Percentiles rank a stretch among this genome's conserved stretches.
These are phyloP conservation scores for Melanargia galathea DNA, from an alignment of 2,888 invertebrate genomes.

Conservation along the genomic window DNA sequence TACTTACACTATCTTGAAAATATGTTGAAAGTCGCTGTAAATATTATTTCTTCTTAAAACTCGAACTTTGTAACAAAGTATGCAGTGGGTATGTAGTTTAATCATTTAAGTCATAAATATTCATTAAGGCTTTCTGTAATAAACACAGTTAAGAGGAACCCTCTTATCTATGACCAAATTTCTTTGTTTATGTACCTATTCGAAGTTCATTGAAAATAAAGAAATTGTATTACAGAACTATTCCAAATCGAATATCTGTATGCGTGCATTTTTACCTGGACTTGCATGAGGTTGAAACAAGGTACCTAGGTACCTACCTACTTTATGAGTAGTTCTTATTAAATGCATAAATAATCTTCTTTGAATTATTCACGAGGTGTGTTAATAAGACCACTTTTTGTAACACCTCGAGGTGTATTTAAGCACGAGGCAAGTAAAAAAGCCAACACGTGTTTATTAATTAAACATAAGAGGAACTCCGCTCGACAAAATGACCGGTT, in stretches of 20 bases:
- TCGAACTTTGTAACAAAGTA: constrained; percentile 6
- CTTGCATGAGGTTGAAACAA: too few species aligned
- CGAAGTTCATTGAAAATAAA: too few species aligned
- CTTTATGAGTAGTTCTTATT: neutral
- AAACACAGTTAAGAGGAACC: neutral
- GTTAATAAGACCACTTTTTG: constrained; percentile 7
- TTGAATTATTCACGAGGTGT: constrained; percentile 6
- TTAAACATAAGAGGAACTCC: neutral
- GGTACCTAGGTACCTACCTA: too few species aligned
- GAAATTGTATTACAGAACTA: too few species aligned
- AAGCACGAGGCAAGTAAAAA: constrained; percentile 14
- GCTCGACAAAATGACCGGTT: too few species aligned
- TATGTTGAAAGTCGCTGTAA: constrained; percentile 23
- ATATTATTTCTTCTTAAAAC: constrained; percentile 20
- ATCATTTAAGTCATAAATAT: neutral
- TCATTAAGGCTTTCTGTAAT: neutral
- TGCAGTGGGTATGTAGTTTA: neutral
- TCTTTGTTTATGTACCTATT: too few species aligned
- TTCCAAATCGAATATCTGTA: too few species aligned
- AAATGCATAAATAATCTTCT: neutral
- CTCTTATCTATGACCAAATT: neutral
- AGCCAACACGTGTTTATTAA: constrained; percentile 4
- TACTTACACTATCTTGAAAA: constrained; percentile 39
- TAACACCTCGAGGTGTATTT: neutral
- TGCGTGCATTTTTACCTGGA: too few species aligned